Evolutionary conservation across 1,140 invertebrate genomes (phyloP).

Genomic region (Parasteatoda tepidariorum): DNA sequence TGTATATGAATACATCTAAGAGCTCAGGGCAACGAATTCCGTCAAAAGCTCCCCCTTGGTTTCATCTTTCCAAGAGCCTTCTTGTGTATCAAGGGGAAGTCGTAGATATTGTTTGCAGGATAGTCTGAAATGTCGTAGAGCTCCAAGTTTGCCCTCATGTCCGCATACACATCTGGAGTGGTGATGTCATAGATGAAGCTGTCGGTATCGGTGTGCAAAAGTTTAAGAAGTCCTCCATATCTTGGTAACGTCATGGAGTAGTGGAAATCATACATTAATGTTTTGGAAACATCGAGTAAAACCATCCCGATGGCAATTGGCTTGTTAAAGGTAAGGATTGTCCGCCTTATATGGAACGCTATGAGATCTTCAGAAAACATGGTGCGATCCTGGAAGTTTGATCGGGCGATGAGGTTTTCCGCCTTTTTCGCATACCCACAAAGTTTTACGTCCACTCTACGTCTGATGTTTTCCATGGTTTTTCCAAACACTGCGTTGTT

Average conservation of each 20-base stretch:
- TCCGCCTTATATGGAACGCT: not conserved
- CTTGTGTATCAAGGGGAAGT: too few species aligned
- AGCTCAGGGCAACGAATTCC: not conserved
- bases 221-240: too few species aligned
- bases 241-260: not conserved
- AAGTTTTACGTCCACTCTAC: not conserved
- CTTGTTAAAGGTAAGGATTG: not conserved
- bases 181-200: too few species aligned
- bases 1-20: not conserved
- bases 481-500: slow-evolving; percentile 70
- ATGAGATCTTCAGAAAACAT: not conserved
- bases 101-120: too few species aligned
- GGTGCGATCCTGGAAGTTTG: not conserved
- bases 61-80: not conserved
- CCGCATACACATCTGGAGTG: too few species aligned
- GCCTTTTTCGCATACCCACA: not conserved
- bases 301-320: not conserved
- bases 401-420: too few species aligned
- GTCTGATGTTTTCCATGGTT: slow-evolving; percentile 68
- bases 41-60: not conserved
- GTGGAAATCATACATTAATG: not conserved
- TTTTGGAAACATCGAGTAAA: not conserved
- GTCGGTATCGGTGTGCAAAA: too few species aligned
- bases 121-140: too few species aligned
- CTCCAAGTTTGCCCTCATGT: too few species aligned